Evolutionary conservation across 2,888 invertebrate genomes (phyloP).

Genomic region (Melinaea marsaeus): DNA sequence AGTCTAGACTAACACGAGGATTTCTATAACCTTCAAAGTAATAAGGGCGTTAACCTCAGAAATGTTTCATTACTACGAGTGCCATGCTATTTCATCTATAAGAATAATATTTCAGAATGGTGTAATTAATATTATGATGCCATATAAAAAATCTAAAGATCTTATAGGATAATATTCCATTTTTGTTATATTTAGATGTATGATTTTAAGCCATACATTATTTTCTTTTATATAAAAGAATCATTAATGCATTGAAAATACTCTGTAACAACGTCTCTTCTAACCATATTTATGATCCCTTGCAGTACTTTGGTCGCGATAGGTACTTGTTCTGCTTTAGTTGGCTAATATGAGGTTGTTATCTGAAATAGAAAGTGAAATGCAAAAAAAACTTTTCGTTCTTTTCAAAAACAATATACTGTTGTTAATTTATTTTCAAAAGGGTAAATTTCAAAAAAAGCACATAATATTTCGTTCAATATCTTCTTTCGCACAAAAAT

Average conservation of each 20-base stretch:
- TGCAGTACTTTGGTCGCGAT: neutral
- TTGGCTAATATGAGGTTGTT: neutral
- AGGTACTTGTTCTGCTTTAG: neutral
- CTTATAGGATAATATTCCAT: too few relatives aligned
- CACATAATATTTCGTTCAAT: too few relatives aligned
- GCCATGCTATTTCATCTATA: too few relatives aligned
- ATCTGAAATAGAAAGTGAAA: neutral
- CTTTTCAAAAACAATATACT: too few relatives aligned
- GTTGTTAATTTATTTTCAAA: too few relatives aligned
- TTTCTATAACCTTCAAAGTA: conserved; percentile 15
- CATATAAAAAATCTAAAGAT: too few relatives aligned
- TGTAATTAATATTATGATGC: too few relatives aligned
- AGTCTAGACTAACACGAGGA: conserved; percentile 21
- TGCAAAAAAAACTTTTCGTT: neutral
- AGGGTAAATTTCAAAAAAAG: too few relatives aligned
- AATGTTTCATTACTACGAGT: too few relatives aligned
- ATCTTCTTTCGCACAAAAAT: too few relatives aligned
- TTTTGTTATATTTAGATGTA: too few relatives aligned
- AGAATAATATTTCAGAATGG: too few relatives aligned
- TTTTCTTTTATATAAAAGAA: neutral
- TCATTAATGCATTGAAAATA: neutral
- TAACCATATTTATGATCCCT: neutral
- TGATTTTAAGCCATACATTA: neutral
- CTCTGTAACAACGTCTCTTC: neutral
- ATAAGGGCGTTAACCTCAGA: conserved; percentile 18